Conservation (phyloP, 1,140 invertebrate species). For the Atta colombica region DNA sequence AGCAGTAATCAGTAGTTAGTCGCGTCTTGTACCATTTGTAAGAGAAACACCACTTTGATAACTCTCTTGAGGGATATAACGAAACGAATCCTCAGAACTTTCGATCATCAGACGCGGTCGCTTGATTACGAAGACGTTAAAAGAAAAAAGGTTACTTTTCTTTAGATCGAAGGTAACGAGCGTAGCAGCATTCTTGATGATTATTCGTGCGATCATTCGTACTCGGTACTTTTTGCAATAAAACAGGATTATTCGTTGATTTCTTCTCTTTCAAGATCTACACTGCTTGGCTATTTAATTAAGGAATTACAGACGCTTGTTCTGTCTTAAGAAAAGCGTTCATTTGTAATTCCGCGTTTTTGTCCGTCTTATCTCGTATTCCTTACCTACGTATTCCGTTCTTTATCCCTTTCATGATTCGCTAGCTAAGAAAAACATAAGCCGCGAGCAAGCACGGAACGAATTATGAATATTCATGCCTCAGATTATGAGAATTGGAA, state of each 20-base stretch:
- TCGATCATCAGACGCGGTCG: slow-evolving; percentile 62
- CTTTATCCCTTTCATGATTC: slow-evolving; percentile 2
- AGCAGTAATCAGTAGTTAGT: slow-evolving; percentile 47
- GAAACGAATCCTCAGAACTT: slow-evolving; percentile 60
- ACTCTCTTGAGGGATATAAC: slow-evolving; percentile 59
- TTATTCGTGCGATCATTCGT: slow-evolving; percentile 1
- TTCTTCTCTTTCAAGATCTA: slow-evolving; percentile 20
- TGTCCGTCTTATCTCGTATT: background rate
- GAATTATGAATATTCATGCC: slow-evolving; percentile 57
- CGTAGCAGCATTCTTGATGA: background rate
- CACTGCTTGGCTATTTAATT: slow-evolving; percentile 61
- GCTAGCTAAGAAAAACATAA: slow-evolving; percentile 45
- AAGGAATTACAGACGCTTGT: slow-evolving; percentile 64
- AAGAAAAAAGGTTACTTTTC: slow-evolving; percentile 38
- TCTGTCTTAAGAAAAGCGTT: slow-evolving; percentile 6
- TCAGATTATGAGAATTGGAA: background rate
- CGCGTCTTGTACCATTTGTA: slow-evolving; percentile 18
- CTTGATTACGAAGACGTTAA: slow-evolving; percentile 67
- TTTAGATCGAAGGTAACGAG: slow-evolving; percentile 40
- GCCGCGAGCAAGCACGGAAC: background rate
- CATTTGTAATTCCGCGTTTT: slow-evolving; percentile 54
- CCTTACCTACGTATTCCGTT: background rate
- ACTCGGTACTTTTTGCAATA: background rate
- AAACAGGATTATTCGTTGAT: slow-evolving; percentile 5
- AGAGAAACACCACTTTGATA: slow-evolving; percentile 64